Base-by-base conservation (phyloP, 2,797 vertebrate genomes). In the Halcyon leucocephala region DNA sequence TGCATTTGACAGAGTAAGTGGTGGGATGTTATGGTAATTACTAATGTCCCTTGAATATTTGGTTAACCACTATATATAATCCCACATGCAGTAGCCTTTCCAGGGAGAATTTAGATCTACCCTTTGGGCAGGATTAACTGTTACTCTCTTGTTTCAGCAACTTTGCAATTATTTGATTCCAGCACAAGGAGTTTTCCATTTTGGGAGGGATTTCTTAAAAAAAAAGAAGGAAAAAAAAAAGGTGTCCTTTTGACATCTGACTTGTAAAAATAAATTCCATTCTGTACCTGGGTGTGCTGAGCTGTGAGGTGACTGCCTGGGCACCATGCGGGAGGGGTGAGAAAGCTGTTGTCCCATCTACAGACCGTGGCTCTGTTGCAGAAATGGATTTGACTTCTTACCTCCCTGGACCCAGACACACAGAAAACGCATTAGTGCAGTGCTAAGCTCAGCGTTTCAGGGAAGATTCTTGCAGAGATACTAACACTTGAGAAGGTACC, bases 1-100 rank as follows among this genome's bases (percentile, higher is more conserved):
- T 95, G 83, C 89, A 77, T 96, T 96, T 97, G 94, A 96, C 97
- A 97, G 93, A 95, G 93, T 96, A 96, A 97, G 95, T 94, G 91
- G 93, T 92, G 93, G 96, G 91, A 97, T 95, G 94, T 95, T 95
- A 95, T 94, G 93, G 86, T 97, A 97, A 98, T 97, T 97, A 96
- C 93, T 97, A 97, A 97, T 97, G 95, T 97, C 96, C 96, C 96
- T 96, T 95, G 86, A 97, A 98, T 97, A 96, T 97, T 98, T 97
- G 97, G 96, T 97, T 97, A 97, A 95, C 97, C 97, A 94, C 60
- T 66, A 52, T 95, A 91, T 93, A 93, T 96, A 96, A 97, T 96
- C 95, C 97, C 94, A 96, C 93, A 96, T 79, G 95, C 81, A 96
- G 97, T 72, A 96, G 89, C 25, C 78, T 97, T 97, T 97, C 96